Conservation (phyloP, 2,113 vertebrate species). For the Halcyon malimbica region DNA sequence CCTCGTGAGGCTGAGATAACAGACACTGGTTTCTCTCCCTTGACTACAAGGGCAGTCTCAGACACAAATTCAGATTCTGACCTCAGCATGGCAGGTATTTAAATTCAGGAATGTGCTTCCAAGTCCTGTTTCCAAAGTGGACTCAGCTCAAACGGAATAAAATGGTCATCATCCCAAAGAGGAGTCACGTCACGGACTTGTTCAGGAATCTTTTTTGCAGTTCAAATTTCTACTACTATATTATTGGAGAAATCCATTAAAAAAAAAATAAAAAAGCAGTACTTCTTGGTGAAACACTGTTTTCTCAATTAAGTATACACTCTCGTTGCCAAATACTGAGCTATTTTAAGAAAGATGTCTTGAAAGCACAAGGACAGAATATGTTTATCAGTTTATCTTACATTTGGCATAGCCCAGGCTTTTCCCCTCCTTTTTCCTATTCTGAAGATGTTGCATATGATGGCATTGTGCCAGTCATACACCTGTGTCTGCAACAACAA, state of each 20-base stretch:
- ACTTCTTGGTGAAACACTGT: background rate
- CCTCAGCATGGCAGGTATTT: background rate
- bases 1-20: background rate
- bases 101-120: background rate
- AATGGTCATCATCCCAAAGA: background rate
- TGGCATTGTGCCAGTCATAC: background rate
- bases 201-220: background rate
- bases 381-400: background rate
- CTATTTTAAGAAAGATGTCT: background rate
- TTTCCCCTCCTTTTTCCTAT: background rate
- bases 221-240: background rate
- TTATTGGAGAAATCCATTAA: background rate
- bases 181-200: background rate
- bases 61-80: background rate
- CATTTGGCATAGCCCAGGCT: background rate
- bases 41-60: background rate
- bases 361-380: background rate
- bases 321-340: background rate
- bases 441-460: background rate
- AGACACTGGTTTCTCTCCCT: background rate
- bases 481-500: background rate
- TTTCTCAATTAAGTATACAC: background rate
- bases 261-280: background rate
- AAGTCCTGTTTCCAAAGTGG: background rate
- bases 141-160: background rate